A percentile compares a stretch with the other conserved stretches of the same genome.
Conservation (phyloP, 2,888 invertebrate genomes). For the Druceiella hillmani region DNA sequence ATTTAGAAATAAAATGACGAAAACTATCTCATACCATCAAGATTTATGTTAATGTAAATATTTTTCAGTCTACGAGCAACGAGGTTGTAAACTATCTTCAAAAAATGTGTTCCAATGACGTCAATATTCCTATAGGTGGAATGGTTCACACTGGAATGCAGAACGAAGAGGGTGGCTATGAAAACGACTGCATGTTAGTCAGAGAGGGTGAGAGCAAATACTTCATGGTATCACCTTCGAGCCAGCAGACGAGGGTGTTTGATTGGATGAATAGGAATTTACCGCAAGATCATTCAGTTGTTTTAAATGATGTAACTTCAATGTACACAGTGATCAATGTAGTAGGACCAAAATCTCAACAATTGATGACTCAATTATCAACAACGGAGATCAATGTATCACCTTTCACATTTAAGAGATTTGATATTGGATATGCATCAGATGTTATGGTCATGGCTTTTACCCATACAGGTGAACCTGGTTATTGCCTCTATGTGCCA, state of each 20-base stretch:
- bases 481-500: constrained; percentile 64
- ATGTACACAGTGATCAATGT: constrained; percentile 69
- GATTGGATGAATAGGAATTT: constrained; percentile 65
- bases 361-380: constrained; percentile 58
- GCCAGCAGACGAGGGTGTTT: constrained; percentile 66
- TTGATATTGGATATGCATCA: constrained; percentile 63
- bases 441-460: constrained; percentile 66
- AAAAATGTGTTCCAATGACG: constrained; percentile 60
- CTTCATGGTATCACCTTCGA: constrained; percentile 75
- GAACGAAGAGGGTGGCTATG: constrained; percentile 64
- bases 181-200: constrained; percentile 69
- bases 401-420: constrained; percentile 61
- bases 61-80: constrained; percentile 48
- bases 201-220: constrained; percentile 58
- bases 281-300: constrained; percentile 54
- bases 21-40: too few species aligned
- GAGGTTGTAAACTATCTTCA: constrained; percentile 61
- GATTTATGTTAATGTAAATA: too few species aligned
- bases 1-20: too few species aligned
- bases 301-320: constrained; percentile 62
- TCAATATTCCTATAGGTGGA: constrained; percentile 57
- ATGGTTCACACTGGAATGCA: constrained; percentile 68
- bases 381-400: constrained; percentile 56
- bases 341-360: constrained; percentile 63
- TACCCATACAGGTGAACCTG: constrained; percentile 67